A percentile compares a stretch with the other conserved stretches of the same genome.
phyloP scores from a whole-genome alignment of 2,888 invertebrate genomes.

The Gastrophysa polygoni region DNA sequence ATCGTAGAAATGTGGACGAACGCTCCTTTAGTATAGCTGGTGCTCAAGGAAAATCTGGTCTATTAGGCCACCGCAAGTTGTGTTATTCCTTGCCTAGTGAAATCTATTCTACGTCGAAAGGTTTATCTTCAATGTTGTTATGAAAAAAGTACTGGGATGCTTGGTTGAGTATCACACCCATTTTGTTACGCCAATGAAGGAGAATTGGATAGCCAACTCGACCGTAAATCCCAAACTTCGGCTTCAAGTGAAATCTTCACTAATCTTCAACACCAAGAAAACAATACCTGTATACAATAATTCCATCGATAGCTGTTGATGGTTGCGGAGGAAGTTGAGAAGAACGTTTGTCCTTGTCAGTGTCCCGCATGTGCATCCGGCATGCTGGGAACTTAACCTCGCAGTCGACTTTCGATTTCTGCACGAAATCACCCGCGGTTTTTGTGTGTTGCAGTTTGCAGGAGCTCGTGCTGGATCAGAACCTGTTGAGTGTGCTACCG shows the following conservation, averaged over 20 bases:
- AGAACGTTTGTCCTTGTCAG: slow-evolving; percentile 47
- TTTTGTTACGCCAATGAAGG: slow-evolving; percentile 9
- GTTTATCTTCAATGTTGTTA: no score
- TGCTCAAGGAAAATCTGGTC: no score
- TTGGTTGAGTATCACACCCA: not conserved
- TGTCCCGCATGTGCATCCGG: slow-evolving; percentile 58
- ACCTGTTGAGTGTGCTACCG: slow-evolving; percentile 70
- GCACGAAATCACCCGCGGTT: slow-evolving; percentile 1
- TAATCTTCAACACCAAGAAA: not conserved
- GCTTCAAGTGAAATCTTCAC: slow-evolving; percentile 7
- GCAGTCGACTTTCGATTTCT: slow-evolving; percentile 47
- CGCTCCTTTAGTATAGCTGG: no score
- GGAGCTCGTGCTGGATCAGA: slow-evolving; percentile 74
- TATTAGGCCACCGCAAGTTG: no score
- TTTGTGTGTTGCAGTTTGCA: slow-evolving; percentile 66
- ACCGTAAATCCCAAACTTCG: slow-evolving; percentile 9
- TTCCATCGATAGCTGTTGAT: slow-evolving; percentile 5
- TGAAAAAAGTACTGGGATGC: no score
- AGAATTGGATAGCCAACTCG: not conserved
- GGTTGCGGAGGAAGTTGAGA: slow-evolving; percentile 37
- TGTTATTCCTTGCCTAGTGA: no score
- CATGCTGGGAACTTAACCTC: slow-evolving; percentile 29
- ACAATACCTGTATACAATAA: not conserved
- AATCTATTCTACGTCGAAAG: no score
- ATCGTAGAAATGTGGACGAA: no score